Evolutionary conservation across 2,113 vertebrate genomes (phyloP), one percentile per base, ranked within the genome.

Genomic region (Pterophyllum scalare): DNA sequence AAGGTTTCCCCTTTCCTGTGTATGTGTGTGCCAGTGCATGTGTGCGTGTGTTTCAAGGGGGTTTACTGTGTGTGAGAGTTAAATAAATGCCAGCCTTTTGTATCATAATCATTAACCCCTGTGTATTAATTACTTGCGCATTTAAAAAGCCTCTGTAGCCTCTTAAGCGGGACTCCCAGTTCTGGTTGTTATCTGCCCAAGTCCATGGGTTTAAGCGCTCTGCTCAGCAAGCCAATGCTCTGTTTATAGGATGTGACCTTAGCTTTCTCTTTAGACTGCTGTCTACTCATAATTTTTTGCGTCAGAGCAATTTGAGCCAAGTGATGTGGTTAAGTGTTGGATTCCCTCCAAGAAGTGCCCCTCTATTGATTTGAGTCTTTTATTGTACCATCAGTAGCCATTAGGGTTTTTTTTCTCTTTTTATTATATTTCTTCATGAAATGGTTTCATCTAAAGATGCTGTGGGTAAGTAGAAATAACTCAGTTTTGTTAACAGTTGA

Each of bases 291-390:
- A 81, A 64, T 70, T 65, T 79, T 77, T 65, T 88, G 77, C 88
- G 87, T 88, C 85, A 81, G 77, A 80, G 77, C 13, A 6, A 59
- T 80, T 89, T 52, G 74, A 87, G 87, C 83, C 81, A 87, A 88
- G 78, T 15, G 40, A 76, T 72, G 86, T 82, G 80, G 64, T 33
- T 79, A 58, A 89, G 78, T 13, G 72, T 82, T 94, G 92, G 91
- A 87, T 70, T 83, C 49, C 65, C 24, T 75, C 93, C 92, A 94
- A 87, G 24, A 89, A 91, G 58, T 82, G 88, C 89, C 65, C 67
- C 46, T 77, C 86, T 90, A 93, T 94, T 89, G 91, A 94, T 93
- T 70, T 80, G 61, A 89, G 35, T 76, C 77, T 90, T 92, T 93
- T 87, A 93, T 88, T 92, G 88, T 85, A 82, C 88, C 43, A 89